Percentiles rank a stretch among this genome's conserved stretches.
phyloP scores from a whole-genome alignment of 2,113 vertebrate genomes.

The Macrotis lagotis region DNA sequence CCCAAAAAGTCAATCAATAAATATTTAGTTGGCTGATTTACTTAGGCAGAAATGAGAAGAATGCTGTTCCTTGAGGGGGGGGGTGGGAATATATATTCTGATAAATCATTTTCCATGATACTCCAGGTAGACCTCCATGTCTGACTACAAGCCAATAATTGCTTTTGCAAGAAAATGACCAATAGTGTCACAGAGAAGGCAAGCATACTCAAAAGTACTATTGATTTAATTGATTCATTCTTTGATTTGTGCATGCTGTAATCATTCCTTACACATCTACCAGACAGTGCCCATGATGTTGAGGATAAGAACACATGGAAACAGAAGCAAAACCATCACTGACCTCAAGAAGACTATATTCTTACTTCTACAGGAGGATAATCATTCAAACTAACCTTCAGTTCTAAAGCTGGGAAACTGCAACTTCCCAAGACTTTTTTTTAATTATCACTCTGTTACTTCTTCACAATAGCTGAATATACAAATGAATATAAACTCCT shows the following conservation, averaged over 20 bases:
- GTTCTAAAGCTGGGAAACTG: slow-evolving; percentile 14
- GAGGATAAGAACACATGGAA: background rate
- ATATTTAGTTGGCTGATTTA: background rate
- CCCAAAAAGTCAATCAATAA: background rate
- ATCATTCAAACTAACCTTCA: slow-evolving; percentile 41
- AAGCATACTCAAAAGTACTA: background rate
- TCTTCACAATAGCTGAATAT: slow-evolving; percentile 40
- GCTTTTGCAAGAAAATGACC: background rate
- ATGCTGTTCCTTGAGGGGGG: background rate
- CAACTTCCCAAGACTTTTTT: slow-evolving; percentile 46
- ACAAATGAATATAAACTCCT: background rate
- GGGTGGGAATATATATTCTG: too few relatives aligned
- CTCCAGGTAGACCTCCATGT: background rate
- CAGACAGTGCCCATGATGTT: background rate
- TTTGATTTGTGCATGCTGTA: background rate
- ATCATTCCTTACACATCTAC: background rate
- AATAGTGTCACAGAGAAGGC: background rate
- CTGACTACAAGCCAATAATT: background rate
- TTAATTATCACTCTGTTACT: slow-evolving; percentile 42
- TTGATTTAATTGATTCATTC: background rate
- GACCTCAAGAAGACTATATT: background rate
- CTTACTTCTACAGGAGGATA: slow-evolving; percentile 32
- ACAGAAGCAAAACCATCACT: background rate
- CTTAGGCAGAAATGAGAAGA: background rate
- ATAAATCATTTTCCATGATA: background rate